Conservation (phyloP, 2,888 invertebrate genomes). For the Choristoneura rosaceana region DNA sequence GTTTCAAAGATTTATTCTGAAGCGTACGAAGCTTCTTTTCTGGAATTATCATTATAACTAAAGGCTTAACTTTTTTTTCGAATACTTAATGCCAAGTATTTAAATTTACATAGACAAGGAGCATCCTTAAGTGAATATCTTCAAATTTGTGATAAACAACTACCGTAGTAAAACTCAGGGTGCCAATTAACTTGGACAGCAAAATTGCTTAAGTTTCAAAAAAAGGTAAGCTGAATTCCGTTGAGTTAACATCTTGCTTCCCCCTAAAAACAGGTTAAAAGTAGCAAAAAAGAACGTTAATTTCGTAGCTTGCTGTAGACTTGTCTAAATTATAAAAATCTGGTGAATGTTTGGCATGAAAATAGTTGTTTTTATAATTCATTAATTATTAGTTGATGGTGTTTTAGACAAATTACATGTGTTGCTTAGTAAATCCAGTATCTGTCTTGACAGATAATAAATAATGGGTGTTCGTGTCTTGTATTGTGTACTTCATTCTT, state of each 20-base stretch:
- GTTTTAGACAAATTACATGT: too few relatives aligned
- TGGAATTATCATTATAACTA: too few relatives aligned
- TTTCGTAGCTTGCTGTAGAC: too few relatives aligned
- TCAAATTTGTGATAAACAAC: neutral
- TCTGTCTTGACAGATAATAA: too few relatives aligned
- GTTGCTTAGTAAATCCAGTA: too few relatives aligned
- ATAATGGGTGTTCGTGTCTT: too few relatives aligned
- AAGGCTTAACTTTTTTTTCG: too few relatives aligned
- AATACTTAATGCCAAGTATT: neutral
- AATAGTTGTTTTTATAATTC: too few relatives aligned
- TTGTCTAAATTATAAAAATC: neutral
- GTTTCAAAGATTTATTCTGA: too few relatives aligned
- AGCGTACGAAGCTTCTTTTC: too few relatives aligned
- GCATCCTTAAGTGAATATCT: neutral
- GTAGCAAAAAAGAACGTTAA: neutral
- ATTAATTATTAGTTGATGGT: too few relatives aligned
- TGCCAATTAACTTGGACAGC: slow-evolving; percentile 2
- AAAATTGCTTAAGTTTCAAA: neutral
- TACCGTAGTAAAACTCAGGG: neutral
- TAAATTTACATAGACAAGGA: neutral
- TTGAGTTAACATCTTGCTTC: neutral
- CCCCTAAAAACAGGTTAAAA: neutral
- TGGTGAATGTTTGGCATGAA: neutral
- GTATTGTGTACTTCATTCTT: too few relatives aligned
- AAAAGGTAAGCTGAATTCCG: neutral